Base-by-base conservation (phyloP, 2,888 invertebrate genomes). In the Dynastes tityus region DNA sequence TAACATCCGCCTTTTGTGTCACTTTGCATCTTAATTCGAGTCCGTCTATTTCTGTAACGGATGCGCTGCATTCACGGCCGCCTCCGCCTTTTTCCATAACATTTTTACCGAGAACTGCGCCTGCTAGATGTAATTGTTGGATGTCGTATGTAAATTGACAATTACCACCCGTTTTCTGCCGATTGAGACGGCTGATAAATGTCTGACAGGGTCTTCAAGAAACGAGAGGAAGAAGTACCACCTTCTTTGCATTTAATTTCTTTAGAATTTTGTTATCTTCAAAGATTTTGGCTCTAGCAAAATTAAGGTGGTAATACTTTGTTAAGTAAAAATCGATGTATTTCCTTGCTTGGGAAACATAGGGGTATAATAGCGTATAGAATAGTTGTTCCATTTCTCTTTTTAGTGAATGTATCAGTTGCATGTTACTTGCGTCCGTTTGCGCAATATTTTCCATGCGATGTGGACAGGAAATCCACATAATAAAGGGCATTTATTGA, bases 41-140 rank as follows among this genome's bases (percentile, higher is more conserved):
- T 22, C 22, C 40, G 22, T 67, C 65, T 67, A 67, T 67, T 67
- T 67, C 40, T n/a, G 65, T 67, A 67, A 16, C 65, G 65, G 65
- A 67, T 67, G 65, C 45, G 22, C 2, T 67, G 65, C 65, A 67
- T 67, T 67, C 65, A 67, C 11, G 32, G 29, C 73, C 73, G 58
- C 73, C 58, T 61, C 55, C 55, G 55, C 45, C 55, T 58, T 58
- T 58, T 58, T 55, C 55, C 22, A 16, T 16, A 6, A 55, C 55
- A 16, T 58, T 22, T 73, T 37, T 73, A 73, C 73, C 45, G 37
- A 61, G 73, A 73, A 73, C 32, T 53, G 55, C 55, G 73, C 16
- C 73, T 32, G 16, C 73, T 37, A 45, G 58, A 58, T 73, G 53
- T 51, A 73, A 73, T 58, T 73, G 53, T 55, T 73, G 45, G 45